Base-by-base conservation (phyloP, 2,797 vertebrate species). In the Merluccius polli region DNA sequence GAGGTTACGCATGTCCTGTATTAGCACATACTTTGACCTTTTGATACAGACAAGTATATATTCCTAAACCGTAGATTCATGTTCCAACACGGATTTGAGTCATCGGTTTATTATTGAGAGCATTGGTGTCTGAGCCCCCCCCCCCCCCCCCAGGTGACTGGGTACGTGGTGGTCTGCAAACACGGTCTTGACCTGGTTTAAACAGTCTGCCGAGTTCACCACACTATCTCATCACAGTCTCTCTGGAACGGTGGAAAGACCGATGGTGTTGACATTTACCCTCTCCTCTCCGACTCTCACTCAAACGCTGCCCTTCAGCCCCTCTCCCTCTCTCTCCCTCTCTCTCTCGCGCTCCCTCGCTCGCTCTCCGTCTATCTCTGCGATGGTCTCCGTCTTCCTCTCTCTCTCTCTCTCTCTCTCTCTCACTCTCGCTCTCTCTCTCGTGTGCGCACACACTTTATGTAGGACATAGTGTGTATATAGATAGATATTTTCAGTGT, bases 401-500 rank as follows among this genome's bases (percentile, higher is more conserved):
- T 38, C 36, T 12, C 10, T 38, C 36, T 38, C 32, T 33, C 32
- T 33, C 36, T 38, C 36, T 38, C 36, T 38, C 12, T 72, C 73
- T 69, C 32, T 68, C 68, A 41, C 65, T 70, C 36, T 75, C 41
- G 70, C 71, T 65, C 71, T 74, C 77, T 52, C 71, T 82, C 79
- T 71, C 65, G 33, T 15, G 44, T 69, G 48, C 32, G 80, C 75
- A 83, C 83, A 84, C 80, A 81, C 80, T 77, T 86, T 92, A 95
- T 94, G 91, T 95, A 94, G 94, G 94, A 92, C 94, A 93, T 89
- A 89, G 87, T 70, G 85, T 86, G 91, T 87, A 92, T 93, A 93
- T 93, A 93, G 93, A 93, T 86, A 85, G 93, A 94, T 93, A 93
- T 94, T 94, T 93, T 94, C 93, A 91, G 93, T 90, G 91, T 92